Percentiles rank a stretch among this genome's conserved stretches.
phyloP scores from a whole-genome alignment of 2,113 vertebrate genomes.

The Clarias gariepinus region DNA sequence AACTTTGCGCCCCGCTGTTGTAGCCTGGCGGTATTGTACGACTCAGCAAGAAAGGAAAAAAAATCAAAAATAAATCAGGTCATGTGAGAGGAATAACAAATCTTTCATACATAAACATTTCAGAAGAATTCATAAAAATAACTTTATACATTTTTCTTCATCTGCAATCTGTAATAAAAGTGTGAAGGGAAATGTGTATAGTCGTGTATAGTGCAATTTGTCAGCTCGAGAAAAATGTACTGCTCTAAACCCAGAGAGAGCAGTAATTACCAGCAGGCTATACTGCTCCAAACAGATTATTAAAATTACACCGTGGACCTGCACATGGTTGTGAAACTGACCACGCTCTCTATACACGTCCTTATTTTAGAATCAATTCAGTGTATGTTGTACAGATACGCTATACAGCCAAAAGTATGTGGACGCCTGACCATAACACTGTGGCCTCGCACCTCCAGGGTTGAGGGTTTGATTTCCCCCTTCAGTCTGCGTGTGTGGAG shows the following conservation, averaged over 20 bases:
- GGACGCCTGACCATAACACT: neutral
- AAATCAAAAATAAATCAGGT: neutral
- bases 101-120: neutral
- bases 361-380: neutral
- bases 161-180: neutral
- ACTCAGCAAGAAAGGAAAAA: neutral
- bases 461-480: too few species aligned
- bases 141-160: neutral
- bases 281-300: conserved; percentile 5
- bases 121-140: neutral
- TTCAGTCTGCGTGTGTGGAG: too few species aligned
- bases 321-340: neutral
- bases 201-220: neutral
- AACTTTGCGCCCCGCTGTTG: neutral
- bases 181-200: neutral
- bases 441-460: too few species aligned
- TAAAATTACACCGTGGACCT: neutral
- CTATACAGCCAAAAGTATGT: neutral
- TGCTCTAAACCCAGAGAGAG: neutral
- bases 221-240: neutral
- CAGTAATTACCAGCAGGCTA: neutral
- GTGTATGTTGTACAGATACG: neutral
- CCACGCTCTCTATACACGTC: neutral
- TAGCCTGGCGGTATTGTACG: neutral
- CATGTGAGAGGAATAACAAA: neutral